A percentile compares a stretch with the other conserved stretches of the same genome.
Evolutionary conservation across 2,797 vertebrate genomes (phyloP).

Genomic region (Discoglossus pictus): DNA sequence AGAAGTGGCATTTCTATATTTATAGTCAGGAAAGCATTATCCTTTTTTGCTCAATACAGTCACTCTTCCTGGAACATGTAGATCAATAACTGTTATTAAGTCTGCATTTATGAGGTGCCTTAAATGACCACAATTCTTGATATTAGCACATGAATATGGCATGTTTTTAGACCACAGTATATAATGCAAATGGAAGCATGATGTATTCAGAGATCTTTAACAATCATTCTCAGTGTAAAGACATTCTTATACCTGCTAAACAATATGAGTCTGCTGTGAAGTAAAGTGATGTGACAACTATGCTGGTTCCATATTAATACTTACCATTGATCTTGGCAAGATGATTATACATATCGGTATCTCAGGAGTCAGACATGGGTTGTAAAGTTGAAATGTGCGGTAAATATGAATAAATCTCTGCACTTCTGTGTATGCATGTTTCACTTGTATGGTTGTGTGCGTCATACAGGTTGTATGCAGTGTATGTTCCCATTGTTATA

Average conservation of each 20-base stretch:
- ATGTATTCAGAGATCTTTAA: slow-evolving; percentile 41
- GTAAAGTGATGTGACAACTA: too few species aligned
- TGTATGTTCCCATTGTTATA: too few species aligned
- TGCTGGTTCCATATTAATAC: too few species aligned
- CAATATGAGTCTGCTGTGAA: too few species aligned
- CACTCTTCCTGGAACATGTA: slow-evolving; percentile 57
- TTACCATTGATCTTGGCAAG: neutral
- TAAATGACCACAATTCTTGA: slow-evolving; percentile 55
- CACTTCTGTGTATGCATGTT: too few species aligned
- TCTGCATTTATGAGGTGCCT: slow-evolving; percentile 53
- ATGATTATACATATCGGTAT: neutral
- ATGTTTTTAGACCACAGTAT: slow-evolving; percentile 47
- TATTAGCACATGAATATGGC: slow-evolving; percentile 45
- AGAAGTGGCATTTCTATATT: slow-evolving; percentile 55
- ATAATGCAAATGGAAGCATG: neutral
- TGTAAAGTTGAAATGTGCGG: too few species aligned
- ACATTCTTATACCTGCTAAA: neutral
- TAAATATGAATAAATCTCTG: too few species aligned
- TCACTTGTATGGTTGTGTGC: too few species aligned
- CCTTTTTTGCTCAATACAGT: slow-evolving; percentile 50
- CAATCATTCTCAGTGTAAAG: slow-evolving; percentile 25
- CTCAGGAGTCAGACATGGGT: neutral
- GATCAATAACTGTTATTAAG: slow-evolving; percentile 58
- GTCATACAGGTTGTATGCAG: too few species aligned
- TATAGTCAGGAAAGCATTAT: slow-evolving; percentile 55